phyloP scores from a whole-genome alignment of 2,888 invertebrate genomes.

The Agrilus biguttatus region DNA sequence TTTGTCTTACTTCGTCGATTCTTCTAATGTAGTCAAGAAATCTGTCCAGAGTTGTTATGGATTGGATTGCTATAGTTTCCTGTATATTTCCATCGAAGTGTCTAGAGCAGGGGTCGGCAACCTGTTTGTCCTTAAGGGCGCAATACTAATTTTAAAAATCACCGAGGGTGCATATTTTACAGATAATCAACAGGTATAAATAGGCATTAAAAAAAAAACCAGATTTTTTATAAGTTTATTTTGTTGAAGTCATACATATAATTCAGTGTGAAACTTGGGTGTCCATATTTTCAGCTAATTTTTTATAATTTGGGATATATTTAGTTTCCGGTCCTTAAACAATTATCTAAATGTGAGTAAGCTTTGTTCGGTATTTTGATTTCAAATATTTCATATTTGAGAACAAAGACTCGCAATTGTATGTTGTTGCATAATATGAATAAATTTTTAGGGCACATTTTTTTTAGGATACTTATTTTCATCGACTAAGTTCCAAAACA shows the following conservation, averaged over 20 bases:
- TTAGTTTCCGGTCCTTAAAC: slow-evolving; percentile 1
- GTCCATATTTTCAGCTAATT: slow-evolving; percentile 2
- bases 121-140: neutral
- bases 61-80: too few relatives aligned
- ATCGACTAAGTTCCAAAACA: slow-evolving; percentile 5
- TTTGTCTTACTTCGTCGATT: too few relatives aligned
- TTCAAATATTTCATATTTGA: slow-evolving; percentile 7
- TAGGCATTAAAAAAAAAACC: too few relatives aligned
- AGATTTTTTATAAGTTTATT: too few relatives aligned
- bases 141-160: neutral
- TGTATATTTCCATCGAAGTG: too few relatives aligned
- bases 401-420: slow-evolving; percentile 5
- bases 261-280: slow-evolving; percentile 4
- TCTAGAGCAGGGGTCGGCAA: neutral
- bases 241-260: too few relatives aligned
- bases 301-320: slow-evolving; percentile 4
- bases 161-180: too few relatives aligned
- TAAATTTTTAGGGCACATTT: slow-evolving; percentile 6
- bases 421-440: slow-evolving; percentile 5
- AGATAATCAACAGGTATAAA: too few relatives aligned
- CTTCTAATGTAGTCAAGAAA: too few relatives aligned
- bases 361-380: slow-evolving; percentile 2
- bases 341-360: slow-evolving; percentile 2
- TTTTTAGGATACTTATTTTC: slow-evolving; percentile 3
- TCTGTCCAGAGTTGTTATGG: too few relatives aligned